A percentile compares a stretch with the other conserved stretches of the same genome.
phyloP scores from a whole-genome alignment of 2,113 vertebrate genomes.

The Solea solea region DNA sequence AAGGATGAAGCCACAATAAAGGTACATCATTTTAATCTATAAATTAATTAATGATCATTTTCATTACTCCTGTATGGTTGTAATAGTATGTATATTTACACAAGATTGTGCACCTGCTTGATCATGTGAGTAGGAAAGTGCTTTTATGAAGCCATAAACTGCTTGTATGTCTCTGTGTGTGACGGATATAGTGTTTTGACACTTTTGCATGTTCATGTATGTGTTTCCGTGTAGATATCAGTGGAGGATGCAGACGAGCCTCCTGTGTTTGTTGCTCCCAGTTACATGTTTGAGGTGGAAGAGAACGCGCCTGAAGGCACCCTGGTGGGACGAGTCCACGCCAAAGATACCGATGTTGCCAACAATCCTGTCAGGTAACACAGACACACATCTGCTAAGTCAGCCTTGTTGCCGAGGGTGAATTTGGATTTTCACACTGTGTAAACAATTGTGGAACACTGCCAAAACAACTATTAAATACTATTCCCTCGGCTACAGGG shows the following conservation, averaged over 20 bases:
- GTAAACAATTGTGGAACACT: neutral
- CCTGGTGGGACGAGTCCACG: slow-evolving; percentile 92
- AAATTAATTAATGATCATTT: too few relatives aligned
- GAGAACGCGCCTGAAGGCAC: slow-evolving; percentile 92
- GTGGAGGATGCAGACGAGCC: slow-evolving; percentile 97
- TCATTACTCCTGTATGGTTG: too few relatives aligned
- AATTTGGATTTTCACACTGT: slow-evolving; percentile 15
- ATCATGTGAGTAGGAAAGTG: too few relatives aligned
- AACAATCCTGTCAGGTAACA: slow-evolving; percentile 90
- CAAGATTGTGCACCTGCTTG: too few relatives aligned
- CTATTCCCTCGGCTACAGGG: slow-evolving; percentile 23
- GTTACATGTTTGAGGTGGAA: slow-evolving; percentile 92
- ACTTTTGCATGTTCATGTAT: neutral
- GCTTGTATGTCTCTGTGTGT: neutral
- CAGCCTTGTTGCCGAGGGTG: neutral
- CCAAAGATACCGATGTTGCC: slow-evolving; percentile 94
- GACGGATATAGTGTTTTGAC: neutral
- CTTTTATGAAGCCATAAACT: too few relatives aligned
- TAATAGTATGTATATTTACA: too few relatives aligned
- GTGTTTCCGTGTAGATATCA: slow-evolving; percentile 50
- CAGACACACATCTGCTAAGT: neutral
- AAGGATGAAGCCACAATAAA: slow-evolving; percentile 95
- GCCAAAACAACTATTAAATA: slow-evolving; percentile 16
- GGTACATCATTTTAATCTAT: slow-evolving; percentile 61
- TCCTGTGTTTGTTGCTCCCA: slow-evolving; percentile 87